Evolutionary conservation across 1,140 invertebrate species (phyloP).

Genomic region (Neodiprion pinetum): DNA sequence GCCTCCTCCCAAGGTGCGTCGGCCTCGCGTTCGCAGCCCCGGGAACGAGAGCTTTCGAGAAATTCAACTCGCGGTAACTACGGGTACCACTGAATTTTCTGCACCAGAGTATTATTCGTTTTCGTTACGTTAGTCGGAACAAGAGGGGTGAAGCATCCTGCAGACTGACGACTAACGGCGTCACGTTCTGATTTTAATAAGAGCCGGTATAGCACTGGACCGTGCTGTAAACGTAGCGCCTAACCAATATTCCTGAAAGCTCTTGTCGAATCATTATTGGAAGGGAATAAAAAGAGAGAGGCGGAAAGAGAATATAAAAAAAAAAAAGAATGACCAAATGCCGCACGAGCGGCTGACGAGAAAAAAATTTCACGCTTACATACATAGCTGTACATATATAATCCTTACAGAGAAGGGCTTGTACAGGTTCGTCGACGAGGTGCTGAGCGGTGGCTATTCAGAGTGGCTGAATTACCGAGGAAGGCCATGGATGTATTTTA

Average conservation of each 20-base stretch:
- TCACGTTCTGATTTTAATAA: not conserved
- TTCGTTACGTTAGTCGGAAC: too few species aligned
- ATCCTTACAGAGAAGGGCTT: not conserved
- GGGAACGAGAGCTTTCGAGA: too few species aligned
- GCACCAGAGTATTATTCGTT: too few species aligned
- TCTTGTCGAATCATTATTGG: constrained; percentile 5
- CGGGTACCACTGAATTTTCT: too few species aligned
- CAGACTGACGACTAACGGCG: too few species aligned
- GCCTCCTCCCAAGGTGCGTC: too few species aligned
- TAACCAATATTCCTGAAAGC: constrained; percentile 3
- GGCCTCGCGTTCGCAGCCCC: too few species aligned
- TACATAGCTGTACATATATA: not conserved
- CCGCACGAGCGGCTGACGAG: not conserved
- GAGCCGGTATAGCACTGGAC: not conserved
- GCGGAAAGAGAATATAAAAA: not conserved
- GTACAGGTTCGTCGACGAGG: not conserved
- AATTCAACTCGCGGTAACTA: too few species aligned
- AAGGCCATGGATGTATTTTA: constrained; percentile 1
- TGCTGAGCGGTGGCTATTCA: not conserved
- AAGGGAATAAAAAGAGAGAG: not conserved
- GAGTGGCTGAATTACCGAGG: constrained; percentile 1
- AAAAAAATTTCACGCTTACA: not conserved
- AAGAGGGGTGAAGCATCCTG: too few species aligned
- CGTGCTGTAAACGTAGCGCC: not conserved
- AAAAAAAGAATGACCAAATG: not conserved